Evolutionary conservation across 92 coral and sea anemone genomes (phyloP), one percentile per base, ranked within the genome.

Genomic region (Bergia sp.): DNA sequence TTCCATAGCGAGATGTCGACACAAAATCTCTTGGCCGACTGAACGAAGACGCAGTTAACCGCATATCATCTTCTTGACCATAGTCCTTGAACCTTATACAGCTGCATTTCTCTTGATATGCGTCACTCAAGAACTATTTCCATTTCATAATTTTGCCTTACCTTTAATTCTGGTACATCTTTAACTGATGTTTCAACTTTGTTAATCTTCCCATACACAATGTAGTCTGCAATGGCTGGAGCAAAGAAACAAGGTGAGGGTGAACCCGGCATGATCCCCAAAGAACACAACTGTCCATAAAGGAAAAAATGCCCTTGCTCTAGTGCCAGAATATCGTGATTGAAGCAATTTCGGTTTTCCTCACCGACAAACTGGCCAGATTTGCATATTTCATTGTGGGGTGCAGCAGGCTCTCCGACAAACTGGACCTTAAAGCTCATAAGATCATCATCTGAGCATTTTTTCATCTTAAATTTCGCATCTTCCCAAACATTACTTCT

Each of bases 221-320:
- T 88, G 40, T 88, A 81, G 77, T 88, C 91, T 49, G 77, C 91
- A 2, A 80, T 73, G 1, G 71, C 65, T 18, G 91, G 91, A 65
- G 91, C 81, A 69, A 88, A 80, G 73, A 88, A 88, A 47, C 87
- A 88, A 42, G 90, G 90, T 1, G 90, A 79, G 37, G 91, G 87
- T 66, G 87, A 88, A 47, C 91, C 91, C 55, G 80, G 87, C 81
- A 88, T 65, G n/a, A 88, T 81, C 66, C 67, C 91, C 78, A 88
- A 80, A 23, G 86, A 80, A 67, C 91, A 88, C 72, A 88, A 29
- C 29, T 29, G 29, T 29, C 29, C 29, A 29, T 29, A 29, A 29
- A 29, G 29, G 29, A 29, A 29, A 29, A 29, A 29, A 29, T 29
- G 29, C 29, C 29, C 29, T 29, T 29, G 29, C 29, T 29, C 29